Evolutionary conservation across 2,888 invertebrate genomes (phyloP).

Genomic region (Venustoraphidia nigricollis): DNA sequence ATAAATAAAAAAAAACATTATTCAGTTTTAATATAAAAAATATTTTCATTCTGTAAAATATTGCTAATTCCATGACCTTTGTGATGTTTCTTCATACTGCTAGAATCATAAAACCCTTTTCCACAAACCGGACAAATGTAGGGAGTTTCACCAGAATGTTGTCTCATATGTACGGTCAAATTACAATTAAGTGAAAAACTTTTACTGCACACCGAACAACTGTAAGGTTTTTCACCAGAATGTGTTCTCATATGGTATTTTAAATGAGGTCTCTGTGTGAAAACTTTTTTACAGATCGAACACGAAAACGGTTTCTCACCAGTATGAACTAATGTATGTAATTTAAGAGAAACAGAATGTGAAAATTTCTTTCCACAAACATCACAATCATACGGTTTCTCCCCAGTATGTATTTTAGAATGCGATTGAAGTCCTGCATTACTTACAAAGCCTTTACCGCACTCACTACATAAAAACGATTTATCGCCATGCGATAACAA

Average conservation of each 20-base stretch:
- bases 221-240: constrained; percentile 83
- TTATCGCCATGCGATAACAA: background rate
- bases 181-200: constrained; percentile 24
- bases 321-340: constrained; percentile 1
- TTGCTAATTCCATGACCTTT: constrained; percentile 3
- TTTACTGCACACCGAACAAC: constrained; percentile 18
- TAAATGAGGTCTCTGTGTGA: constrained; percentile 75
- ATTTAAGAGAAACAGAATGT: constrained; percentile 6
- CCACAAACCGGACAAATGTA: constrained; percentile 18
- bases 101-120: constrained; percentile 21
- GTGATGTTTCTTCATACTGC: constrained; percentile 11
- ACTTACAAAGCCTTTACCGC: constrained; percentile 11
- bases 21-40: too few species aligned
- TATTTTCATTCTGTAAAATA: too few species aligned
- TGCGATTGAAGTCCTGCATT: constrained; percentile 8
- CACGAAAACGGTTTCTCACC: constrained; percentile 29
- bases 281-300: constrained; percentile 82
- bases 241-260: constrained; percentile 97
- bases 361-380: constrained; percentile 10
- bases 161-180: constrained; percentile 20
- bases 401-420: constrained; percentile 9
- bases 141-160: constrained; percentile 18
- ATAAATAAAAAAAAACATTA: too few species aligned
- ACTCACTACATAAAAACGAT: constrained; percentile 15
- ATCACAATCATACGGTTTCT: constrained; percentile 9